Base-by-base conservation (phyloP, 1,140 invertebrate genomes). In the Drosophila orena region DNA sequence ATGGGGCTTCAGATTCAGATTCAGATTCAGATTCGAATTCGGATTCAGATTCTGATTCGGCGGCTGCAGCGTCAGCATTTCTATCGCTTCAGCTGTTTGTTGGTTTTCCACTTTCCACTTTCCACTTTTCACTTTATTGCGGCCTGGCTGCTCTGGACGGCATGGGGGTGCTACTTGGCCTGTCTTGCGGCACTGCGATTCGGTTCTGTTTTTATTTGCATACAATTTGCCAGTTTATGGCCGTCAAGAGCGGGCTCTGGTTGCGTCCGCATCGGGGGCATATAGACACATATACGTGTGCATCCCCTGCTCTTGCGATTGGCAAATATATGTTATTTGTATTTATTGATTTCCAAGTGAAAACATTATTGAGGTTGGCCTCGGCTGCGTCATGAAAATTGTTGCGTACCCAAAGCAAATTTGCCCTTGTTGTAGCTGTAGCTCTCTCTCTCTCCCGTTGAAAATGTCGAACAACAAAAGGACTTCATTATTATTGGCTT, bases 301-400 rank as follows among this genome's bases (percentile, higher is more conserved):
- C 15, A 15, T 30, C 12, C 24, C 6, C 37, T 34, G 4, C 10
- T 34, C 40, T 35, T 43, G 22, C 53, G 12, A 7, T 44, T 52
- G 22, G 56, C 64, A 77, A 56, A 72, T 86, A 81, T 88, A 83
- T 83, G 79, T 86, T 86, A 83, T 86, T 86, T 83, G 83, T 86
- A 86, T 86, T 86, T 86, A 88, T 88, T 88, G 83, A 88, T 88
- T 88, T 88, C 71, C 75, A 88, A 89, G 84, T 83, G 83, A 88
- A 85, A 89, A 88, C 84, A 88, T 88, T 79, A 88, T 88, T 88
- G 84, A 83, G 83, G 79, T 83, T 74, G 79, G 75, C 74, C 79
- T 47, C 38, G 57, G 50, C 37, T 47, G 42, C 15, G 56, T 42
- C 50, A 53, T 53, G 42, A 50, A 61, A 73, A 64, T 56, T 50